Percentiles rank a stretch among this genome's conserved stretches.
Conservation (phyloP, 2,888 invertebrate genomes). For the Patella ulyssiponensis region DNA sequence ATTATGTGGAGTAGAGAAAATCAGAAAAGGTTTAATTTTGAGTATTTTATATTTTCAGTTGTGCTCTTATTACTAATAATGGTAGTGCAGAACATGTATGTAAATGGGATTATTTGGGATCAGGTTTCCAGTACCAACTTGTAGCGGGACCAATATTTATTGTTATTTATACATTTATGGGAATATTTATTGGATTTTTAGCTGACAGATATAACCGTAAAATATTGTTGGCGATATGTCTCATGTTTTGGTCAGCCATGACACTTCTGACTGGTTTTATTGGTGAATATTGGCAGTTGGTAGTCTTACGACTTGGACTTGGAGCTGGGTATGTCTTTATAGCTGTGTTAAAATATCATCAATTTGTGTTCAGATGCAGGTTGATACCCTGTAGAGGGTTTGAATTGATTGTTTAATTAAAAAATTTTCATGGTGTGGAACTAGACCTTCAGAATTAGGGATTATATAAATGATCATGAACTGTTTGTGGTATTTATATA, state of each 20-base stretch:
- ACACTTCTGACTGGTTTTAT: conserved; percentile 89
- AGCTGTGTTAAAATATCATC: too few relatives aligned
- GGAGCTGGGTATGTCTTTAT: conserved; percentile 80
- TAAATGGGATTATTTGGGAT: conserved; percentile 93
- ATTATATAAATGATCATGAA: too few relatives aligned
- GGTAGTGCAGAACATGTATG: conserved; percentile 81
- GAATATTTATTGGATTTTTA: conserved; percentile 85
- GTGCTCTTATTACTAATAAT: conserved; percentile 32
- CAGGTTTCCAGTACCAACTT: conserved; percentile 92
- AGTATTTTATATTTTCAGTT: conserved; percentile 36
- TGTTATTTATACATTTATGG: conserved; percentile 89
- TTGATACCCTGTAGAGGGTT: too few relatives aligned
- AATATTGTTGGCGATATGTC: conserved; percentile 81
- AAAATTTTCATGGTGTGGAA: too few relatives aligned
- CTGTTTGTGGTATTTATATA: too few relatives aligned
- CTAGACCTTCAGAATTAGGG: too few relatives aligned
- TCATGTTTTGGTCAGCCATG: conserved; percentile 85
- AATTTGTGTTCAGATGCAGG: too few relatives aligned
- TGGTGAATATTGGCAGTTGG: conserved; percentile 90
- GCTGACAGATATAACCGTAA: conserved; percentile 75
- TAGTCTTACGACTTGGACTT: conserved; percentile 86
- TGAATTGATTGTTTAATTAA: too few relatives aligned
- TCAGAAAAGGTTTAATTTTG: too few relatives aligned
- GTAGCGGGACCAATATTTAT: conserved; percentile 94
- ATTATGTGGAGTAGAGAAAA: too few relatives aligned